phyloP scores from a whole-genome alignment of 2,888 invertebrate genomes.

The Phengaris alcon region DNA sequence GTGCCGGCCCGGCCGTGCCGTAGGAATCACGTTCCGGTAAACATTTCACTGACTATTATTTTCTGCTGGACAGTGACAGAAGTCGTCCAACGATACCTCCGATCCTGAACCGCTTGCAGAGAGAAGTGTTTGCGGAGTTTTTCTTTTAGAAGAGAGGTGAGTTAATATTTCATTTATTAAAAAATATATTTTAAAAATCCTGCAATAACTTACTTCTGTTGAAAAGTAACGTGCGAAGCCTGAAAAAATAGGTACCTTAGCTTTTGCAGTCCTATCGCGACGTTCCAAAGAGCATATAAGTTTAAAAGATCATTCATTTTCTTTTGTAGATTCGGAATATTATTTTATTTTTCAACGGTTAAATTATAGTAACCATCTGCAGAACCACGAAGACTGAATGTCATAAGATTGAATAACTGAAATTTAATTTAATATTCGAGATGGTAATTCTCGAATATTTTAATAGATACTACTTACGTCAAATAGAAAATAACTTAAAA shows the following conservation, averaged over 20 bases:
- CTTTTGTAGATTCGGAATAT: background rate
- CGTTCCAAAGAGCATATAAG: background rate
- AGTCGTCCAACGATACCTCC: constrained; percentile 50
- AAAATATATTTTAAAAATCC: constrained; percentile 35
- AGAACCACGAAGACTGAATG: background rate
- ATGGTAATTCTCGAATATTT: constrained; percentile 7
- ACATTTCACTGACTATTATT: constrained; percentile 45
- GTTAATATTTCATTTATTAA: constrained; percentile 40
- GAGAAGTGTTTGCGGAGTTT: constrained; percentile 57
- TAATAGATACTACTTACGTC: background rate
- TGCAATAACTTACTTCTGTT: background rate
- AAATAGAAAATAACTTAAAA: background rate
- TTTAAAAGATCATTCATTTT: background rate
- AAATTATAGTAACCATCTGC: background rate
- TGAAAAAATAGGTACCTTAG: constrained; percentile 63
- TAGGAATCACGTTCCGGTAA: constrained; percentile 69
- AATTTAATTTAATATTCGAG: constrained; percentile 6
- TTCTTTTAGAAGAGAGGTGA: constrained; percentile 62
- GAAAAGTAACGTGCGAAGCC: constrained; percentile 39
- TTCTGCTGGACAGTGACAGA: constrained; percentile 62
- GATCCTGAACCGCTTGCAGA: constrained; percentile 51
- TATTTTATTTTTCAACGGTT: background rate
- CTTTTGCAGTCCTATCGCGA: constrained; percentile 55
- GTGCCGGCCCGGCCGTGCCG: constrained; percentile 80
- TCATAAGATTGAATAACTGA: background rate